A percentile compares a stretch with the other conserved stretches of the same genome.
phyloP scores from a whole-genome alignment of 1,140 invertebrate species.

The Cyrtorhinus lividipennis region DNA sequence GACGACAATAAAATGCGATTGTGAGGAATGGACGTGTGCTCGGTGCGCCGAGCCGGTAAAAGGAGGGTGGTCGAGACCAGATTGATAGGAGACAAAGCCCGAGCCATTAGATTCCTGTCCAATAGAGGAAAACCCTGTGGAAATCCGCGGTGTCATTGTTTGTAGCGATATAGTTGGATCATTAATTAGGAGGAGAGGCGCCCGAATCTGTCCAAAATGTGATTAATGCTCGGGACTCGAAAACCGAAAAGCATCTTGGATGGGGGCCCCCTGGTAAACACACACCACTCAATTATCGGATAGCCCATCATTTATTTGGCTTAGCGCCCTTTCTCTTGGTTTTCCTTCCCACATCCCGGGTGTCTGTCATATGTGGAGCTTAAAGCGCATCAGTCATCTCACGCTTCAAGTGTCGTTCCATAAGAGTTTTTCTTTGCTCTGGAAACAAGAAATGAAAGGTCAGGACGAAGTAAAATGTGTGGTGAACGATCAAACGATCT shows the following conservation, averaged over 20 bases:
- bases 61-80: too few relatives aligned
- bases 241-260: neutral
- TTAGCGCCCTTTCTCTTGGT: constrained; percentile 6
- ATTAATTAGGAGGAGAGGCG: constrained; percentile 14
- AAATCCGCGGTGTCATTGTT: constrained; percentile 14
- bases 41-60: neutral
- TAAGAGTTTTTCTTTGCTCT: neutral
- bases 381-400: neutral
- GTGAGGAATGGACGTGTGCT: neutral
- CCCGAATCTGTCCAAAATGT: neutral
- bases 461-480: too few relatives aligned
- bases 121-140: neutral
- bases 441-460: too few relatives aligned
- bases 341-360: neutral
- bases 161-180: constrained; percentile 14
- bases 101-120: neutral
- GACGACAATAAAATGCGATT: constrained; percentile 11
- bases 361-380: neutral
- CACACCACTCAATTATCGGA: constrained; percentile 11
- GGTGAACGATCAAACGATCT: too few relatives aligned
- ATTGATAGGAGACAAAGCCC: neutral
- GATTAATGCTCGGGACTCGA: constrained; percentile 3
- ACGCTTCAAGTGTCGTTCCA: neutral
- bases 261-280: constrained; percentile 7
- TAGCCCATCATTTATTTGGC: constrained; percentile 14